Base-by-base conservation (phyloP, 1,140 invertebrate genomes). In the Bilobella aurantiaca region DNA sequence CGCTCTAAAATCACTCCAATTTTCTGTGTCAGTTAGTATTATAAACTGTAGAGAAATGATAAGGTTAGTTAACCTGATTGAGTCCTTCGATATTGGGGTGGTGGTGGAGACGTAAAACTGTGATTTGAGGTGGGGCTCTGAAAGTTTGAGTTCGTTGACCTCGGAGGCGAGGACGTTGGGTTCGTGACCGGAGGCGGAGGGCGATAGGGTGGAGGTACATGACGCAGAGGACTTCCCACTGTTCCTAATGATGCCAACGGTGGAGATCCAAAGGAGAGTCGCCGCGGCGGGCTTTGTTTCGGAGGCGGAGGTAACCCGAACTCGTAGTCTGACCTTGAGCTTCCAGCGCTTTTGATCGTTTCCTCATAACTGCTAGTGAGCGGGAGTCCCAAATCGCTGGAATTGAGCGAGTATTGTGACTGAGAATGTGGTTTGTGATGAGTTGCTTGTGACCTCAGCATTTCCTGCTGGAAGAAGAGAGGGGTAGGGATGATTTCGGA, bases 161-260 rank as follows among this genome's bases (percentile, higher is more conserved):
- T n/a, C n/a, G n/a, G 53, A 46, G 1, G 53, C 46, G 28, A 3
- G 49, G 12, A 25, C 5, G 23, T 8, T 8, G 12, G 16, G 14
- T 5, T 56, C 3, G 2, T 59, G 1, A 1, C 37, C 56, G 58
- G 28, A 56, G 64, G 25, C 37, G 37, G 37, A 42, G 37, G 37
- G 37, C 8, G 49, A 25, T 62, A 63, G 12, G 58, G 64, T 53
- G 59, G 64, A 23, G 56, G 58, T 60, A 58, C 58, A 5, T 61
- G 58, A 23, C 64, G 25, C 61, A 66, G 3, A 61, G 58, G 21
- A 62, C 18, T 3, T 25, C n/a, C n/a, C 23, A 56, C 14, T 42
- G 27, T n/a, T n/a, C 42, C 27, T 23, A 5, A 1, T 27, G 42
- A 27, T 58, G 23, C 12, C 12, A 16, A 3, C 37, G 59, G 59